Base-by-base conservation (phyloP, 2,888 invertebrate species). In the Parasteatoda lunata region DNA sequence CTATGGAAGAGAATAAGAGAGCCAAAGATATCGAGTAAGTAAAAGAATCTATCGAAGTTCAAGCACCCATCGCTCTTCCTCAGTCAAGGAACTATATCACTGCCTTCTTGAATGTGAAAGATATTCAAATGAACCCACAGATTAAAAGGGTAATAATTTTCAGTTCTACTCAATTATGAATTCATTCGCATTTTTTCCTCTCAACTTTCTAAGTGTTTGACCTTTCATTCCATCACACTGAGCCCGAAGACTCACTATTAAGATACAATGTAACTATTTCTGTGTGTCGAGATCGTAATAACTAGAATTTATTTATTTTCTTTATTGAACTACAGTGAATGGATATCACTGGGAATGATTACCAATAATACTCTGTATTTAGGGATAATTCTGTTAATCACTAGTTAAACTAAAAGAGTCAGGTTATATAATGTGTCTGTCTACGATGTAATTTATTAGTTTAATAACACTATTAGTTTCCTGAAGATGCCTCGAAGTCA, bases 301-400 rank as follows among this genome's bases (percentile, higher is more conserved):
- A 30, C 30, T 30, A 30, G 30, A 30, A 30, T 30, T 30, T 30
- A 30, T 30, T 30, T 30, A 0, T 30, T 30, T 30, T 30, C 30
- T 30, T 30, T 30, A n/a, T n/a, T n/a, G n/a, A n/a, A n/a, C n/a
- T n/a, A n/a, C n/a, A 30, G 30, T 30, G 30, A 30, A 30, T 30
- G 30, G 30, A 30, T 30, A 30, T 30, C 30, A 7, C 6, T 59
- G 59, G 13, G 59, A 59, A n/a, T 30, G 30, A 30, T 30, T 30
- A 30, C 30, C 30, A 30, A 30, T 30, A 30, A 30, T 30, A 30
- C 0, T n/a, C 59, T 59, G 8, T 59, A 59, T 59, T 59, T 59
- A 59, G 59, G 59, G 59, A 59, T 59, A 59, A 59, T 59, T 59
- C 59, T 59, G 9, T 59, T 59, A 59, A 59, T 59, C n/a, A 59